Evolutionary conservation across 2,888 invertebrate species (phyloP), one percentile per base, ranked within the genome.

Genomic region (Pteria penguin): DNA sequence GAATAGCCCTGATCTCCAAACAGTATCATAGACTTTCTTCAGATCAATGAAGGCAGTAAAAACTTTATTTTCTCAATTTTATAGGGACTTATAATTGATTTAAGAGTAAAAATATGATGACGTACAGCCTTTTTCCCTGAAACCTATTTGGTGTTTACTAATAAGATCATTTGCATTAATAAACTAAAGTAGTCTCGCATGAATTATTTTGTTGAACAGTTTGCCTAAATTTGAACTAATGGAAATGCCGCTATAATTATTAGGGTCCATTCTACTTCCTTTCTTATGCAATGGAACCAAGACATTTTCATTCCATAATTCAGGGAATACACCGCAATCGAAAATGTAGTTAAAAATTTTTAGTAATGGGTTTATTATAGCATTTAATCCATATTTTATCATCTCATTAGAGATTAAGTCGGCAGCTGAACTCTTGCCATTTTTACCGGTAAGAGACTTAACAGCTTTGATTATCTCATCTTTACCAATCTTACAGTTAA

Each of bases 11-110:
- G 26, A 22, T 32, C 68, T 58, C 72, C 72, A 72, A 14, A 76
- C 54, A 57, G 76, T 68, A 55, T 76, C 72, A 69, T 72, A 76
- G 3, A 72, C 76, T 68, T 72, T 76, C 18, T 45, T 11, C 22
- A 76, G 45, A 62, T 72, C 76, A 32, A 76, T 68, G 55, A 76
- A 72, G 22, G 57, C 33, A 29, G 70, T 65, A 66, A 57, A 75
- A 24, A 70, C 52, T 54, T 75, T 70, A 29, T 55, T 55, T 14
- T 29, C 52, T 33, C 57, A 52, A 52, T 45, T 52, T 65, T 70
- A 24, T 61, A 60, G 24, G 63, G 52, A 1, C 71, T 66, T 45
- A 70, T 75, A 31, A 75, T 70, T 29, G 69, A 65, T 63, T 75
- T 75, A 5, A 75, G 2, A 26, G 32, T 33, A 57, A 75, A 75